Percentiles rank a stretch among this genome's conserved stretches.
phyloP scores from a whole-genome alignment of 2,113 vertebrate species.

The Anguilla japonica region DNA sequence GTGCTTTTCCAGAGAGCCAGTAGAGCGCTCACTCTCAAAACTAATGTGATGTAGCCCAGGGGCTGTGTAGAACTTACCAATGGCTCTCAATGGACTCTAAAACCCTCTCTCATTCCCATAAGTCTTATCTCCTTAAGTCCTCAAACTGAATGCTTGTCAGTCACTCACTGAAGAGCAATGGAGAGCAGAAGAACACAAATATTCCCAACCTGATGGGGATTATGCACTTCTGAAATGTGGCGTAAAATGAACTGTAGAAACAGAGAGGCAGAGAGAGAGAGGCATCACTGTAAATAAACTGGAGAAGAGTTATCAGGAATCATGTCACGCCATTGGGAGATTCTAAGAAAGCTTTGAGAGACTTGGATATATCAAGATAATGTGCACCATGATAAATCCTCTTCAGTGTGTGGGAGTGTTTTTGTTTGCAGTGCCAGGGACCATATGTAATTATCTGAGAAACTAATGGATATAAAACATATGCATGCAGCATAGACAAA shows the following conservation, averaged over 20 bases:
- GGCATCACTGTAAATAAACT: constrained; percentile 21
- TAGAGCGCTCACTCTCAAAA: neutral
- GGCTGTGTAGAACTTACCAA: neutral
- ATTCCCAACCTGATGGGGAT: constrained; percentile 24
- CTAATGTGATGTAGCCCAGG: neutral
- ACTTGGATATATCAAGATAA: constrained; percentile 15
- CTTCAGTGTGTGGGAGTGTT: constrained; percentile 47
- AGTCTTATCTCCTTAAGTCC: constrained; percentile 39
- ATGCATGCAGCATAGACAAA: constrained; percentile 1
- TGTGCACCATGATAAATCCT: constrained; percentile 30
- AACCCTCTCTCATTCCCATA: constrained; percentile 15
- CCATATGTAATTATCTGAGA: constrained; percentile 41
- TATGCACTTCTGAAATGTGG: constrained; percentile 29
- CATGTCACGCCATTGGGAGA: neutral
- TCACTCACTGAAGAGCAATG: constrained; percentile 11
- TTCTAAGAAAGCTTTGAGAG: constrained; percentile 25
- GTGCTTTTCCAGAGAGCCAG: neutral
- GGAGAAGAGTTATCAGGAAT: constrained; percentile 23
- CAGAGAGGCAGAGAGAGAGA: neutral
- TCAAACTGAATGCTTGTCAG: constrained; percentile 39
- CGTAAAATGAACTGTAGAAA: constrained; percentile 3
- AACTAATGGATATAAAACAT: constrained; percentile 45
- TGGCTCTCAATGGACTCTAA: constrained; percentile 24
- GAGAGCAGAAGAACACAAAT: constrained; percentile 25
- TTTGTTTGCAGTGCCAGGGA: constrained; percentile 43